phyloP scores from a whole-genome alignment of 37 sponge, comb jelly and placozoan genomes.

The Cladorhizidae sp. region DNA sequence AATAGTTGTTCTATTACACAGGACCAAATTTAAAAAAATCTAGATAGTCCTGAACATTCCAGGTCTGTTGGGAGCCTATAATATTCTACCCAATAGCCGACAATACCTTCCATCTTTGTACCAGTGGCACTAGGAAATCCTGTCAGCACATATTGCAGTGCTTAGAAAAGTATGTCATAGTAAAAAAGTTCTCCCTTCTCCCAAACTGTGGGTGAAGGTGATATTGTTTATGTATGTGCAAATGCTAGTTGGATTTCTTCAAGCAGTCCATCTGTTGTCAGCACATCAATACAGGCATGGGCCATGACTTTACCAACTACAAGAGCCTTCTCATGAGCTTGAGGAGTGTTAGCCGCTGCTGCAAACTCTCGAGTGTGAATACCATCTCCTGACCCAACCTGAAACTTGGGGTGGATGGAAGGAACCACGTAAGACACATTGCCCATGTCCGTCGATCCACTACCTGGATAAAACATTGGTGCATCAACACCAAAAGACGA shows the following conservation, averaged over 20 bases:
- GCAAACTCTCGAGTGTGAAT: conserved; percentile 76
- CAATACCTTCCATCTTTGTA: no score
- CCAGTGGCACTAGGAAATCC: no score
- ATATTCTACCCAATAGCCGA: no score
- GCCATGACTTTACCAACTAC: conserved; percentile 83
- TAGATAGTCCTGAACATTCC: no score
- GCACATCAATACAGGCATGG: conserved; percentile 67
- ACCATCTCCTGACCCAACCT: conserved; percentile 52
- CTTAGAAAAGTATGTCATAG: no score
- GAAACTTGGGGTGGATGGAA: conserved; percentile 80
- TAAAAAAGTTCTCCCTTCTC: background rate
- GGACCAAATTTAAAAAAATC: no score
- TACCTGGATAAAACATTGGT: background rate
- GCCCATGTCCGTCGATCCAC: conserved; percentile 93
- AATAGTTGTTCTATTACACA: no score
- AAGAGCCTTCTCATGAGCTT: conserved; percentile 62
- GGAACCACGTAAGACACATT: conserved; percentile 85
- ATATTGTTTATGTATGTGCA: background rate
- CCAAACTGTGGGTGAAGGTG: background rate
- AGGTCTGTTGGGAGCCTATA: no score
- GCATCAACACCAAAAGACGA: conserved; percentile 16
- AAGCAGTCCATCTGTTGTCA: conserved; percentile 55
- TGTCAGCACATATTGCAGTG: no score
- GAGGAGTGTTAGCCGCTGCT: conserved; percentile 44
- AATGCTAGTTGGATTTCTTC: conserved; percentile 19